Base-by-base conservation (phyloP, 1,140 invertebrate genomes). In the Sarcophaga peregrina region DNA sequence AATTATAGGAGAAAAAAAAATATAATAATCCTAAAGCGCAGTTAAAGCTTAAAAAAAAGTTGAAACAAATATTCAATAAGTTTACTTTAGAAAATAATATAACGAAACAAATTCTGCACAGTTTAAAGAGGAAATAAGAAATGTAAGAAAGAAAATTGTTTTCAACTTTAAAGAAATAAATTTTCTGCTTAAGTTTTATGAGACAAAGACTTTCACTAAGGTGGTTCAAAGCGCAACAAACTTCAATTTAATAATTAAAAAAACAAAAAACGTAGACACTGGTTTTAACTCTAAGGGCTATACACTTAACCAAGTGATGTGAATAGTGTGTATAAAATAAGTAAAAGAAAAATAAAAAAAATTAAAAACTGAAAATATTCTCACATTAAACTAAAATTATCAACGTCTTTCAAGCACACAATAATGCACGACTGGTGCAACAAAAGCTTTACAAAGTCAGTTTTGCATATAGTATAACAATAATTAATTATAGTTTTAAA, bases 191-290 rank as follows among this genome's bases (percentile, higher is more conserved):
- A 62, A 62, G 15, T 17, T 62, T 20, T 20, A 72, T 48, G 13
- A 48, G 74, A 76, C 74, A 37, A 37, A 37, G 62, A 68, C 62
- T 78, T 78, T 78, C 75, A 78, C 75, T 78, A 45, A 37, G 25
- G 25, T 47, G 75, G 75, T 78, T 78, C 48, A 78, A 78, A 68
- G 62, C 62, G 62, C 62, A 68, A 68, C 17, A 68, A 68, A 68
- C 62, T 68, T 8, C 17, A 68, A 68, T 68, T 25, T 25, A 1
- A 68, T 68, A 17, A 68, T 68, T 68, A 68, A 58, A 58, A n/a
- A 13, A 15, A 58, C n/a, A 68, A 68, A 17, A 62, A 68, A 68
- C 25, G 25, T 9, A 68, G 62, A 68, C 62, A 68, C 17, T 20
- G 62, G 62, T 20, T 68, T 68, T 8, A 62, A 68, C 62, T 68